These are phyloP conservation scores for Cephonodes hylas DNA, from an alignment of 2,888 invertebrate species.

Conservation along the genomic window DNA sequence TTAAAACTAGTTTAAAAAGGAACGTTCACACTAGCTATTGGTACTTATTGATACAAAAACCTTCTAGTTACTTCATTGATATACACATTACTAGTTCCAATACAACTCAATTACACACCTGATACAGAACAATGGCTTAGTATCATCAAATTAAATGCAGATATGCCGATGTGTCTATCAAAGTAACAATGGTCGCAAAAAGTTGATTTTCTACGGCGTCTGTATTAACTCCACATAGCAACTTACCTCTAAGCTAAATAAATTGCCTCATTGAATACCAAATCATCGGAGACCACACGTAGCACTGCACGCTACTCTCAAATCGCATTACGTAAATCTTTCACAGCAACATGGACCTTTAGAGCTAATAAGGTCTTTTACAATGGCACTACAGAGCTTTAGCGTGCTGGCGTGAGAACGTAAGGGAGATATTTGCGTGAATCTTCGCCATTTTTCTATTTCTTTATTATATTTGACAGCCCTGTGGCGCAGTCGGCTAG, in stretches of 20 bases:
- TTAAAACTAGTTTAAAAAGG: no score
- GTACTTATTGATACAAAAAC: no score
- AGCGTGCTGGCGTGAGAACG: constrained; percentile 26
- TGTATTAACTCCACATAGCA: constrained; percentile 18
- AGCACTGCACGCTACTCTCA: constrained; percentile 50
- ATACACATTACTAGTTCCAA: background rate
- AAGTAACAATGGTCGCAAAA: constrained; percentile 25
- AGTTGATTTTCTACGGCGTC: constrained; percentile 13
- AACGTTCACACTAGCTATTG: no score
- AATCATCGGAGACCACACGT: constrained; percentile 47
- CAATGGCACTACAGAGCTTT: constrained; percentile 31
- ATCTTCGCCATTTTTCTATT: background rate
- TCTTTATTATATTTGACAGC: background rate
- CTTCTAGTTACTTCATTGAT: no score
- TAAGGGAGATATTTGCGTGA: background rate
- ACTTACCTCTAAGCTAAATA: constrained; percentile 35
- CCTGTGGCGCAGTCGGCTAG: no score
- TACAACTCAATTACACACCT: background rate
- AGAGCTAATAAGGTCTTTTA: constrained; percentile 59
- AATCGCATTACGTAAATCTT: constrained; percentile 62
- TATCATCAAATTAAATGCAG: background rate
- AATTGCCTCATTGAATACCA: constrained; percentile 64
- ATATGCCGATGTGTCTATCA: background rate
- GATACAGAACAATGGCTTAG: background rate
- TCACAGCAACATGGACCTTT: constrained; percentile 50